Percentiles rank a stretch among this genome's conserved stretches.
Conservation (phyloP, 1,140 invertebrate species). For the Drosophila obscura region DNA sequence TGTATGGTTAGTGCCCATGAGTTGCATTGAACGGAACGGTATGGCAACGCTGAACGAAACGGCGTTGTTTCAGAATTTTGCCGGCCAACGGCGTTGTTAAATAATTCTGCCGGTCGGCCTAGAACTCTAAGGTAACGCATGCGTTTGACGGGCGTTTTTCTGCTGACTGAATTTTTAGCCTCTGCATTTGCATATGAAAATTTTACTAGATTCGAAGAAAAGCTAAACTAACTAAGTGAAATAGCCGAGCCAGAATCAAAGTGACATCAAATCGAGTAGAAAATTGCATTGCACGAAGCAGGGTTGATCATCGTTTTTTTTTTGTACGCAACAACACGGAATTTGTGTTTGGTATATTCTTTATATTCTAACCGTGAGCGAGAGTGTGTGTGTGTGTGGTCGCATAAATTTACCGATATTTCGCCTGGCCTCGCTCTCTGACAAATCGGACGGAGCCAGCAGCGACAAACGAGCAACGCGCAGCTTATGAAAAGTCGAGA, state of each 20-base stretch:
- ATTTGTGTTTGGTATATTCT: constrained; percentile 35
- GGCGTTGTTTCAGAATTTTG: background rate
- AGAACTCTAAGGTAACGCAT: constrained; percentile 27
- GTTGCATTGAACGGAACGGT: background rate
- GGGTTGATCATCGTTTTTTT: constrained; percentile 57
- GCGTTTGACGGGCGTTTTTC: constrained; percentile 32
- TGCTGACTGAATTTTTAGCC: constrained; percentile 19
- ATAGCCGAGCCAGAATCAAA: background rate
- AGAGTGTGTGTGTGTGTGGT: constrained; percentile 37
- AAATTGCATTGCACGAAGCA: constrained; percentile 32
- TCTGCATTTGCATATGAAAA: constrained; percentile 21
- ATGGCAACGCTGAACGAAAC: background rate
- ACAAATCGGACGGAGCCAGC: constrained; percentile 19
- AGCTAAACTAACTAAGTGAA: background rate
- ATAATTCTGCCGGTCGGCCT: constrained; percentile 13
- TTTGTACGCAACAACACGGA: constrained; percentile 49
- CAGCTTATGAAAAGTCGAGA: constrained; percentile 24
- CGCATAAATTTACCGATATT: constrained; percentile 76
- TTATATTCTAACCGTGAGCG: constrained; percentile 48
- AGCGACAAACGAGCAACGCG: constrained; percentile 31
- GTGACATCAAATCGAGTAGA: background rate
- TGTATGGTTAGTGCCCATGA: no score
- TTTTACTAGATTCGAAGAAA: constrained; percentile 13
- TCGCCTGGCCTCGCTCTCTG: constrained; percentile 25
- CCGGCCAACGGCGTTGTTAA: constrained; percentile 3